Conservation (phyloP, 37 sponge, comb jelly and placozoan species). For the Ianthella basta region DNA sequence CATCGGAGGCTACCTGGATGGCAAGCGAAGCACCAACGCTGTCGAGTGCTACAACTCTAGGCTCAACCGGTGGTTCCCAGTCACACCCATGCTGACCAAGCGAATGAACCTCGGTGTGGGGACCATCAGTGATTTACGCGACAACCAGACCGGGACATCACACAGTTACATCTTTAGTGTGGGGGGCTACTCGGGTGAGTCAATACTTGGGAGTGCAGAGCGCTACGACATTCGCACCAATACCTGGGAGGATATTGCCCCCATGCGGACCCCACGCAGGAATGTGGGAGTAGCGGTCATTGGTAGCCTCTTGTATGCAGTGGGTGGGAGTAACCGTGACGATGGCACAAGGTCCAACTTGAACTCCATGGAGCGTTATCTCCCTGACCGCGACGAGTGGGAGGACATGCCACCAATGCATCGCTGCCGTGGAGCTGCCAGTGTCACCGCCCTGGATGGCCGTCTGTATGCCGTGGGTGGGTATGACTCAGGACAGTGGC, state of each 20-base stretch:
- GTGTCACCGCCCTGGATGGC: slow-evolving; percentile 79
- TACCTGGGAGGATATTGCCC: slow-evolving; percentile 80
- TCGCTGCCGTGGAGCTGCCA: slow-evolving; percentile 83
- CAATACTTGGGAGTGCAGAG: slow-evolving; percentile 88
- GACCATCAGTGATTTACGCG: slow-evolving; percentile 81
- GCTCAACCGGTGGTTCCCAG: slow-evolving; percentile 71
- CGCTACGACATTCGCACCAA: slow-evolving; percentile 82
- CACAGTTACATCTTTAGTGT: slow-evolving; percentile 83
- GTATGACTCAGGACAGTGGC: slow-evolving; percentile 91
- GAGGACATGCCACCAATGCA: slow-evolving; percentile 94
- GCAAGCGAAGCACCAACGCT: slow-evolving; percentile 89
- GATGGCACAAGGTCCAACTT: slow-evolving; percentile 90
- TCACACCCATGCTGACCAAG: slow-evolving; percentile 78
- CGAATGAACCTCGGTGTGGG: slow-evolving; percentile 92
- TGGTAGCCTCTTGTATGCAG: slow-evolving; percentile 81
- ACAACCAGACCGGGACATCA: slow-evolving; percentile 79
- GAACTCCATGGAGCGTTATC: slow-evolving; percentile 90
- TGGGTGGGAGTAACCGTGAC: slow-evolving; percentile 88
- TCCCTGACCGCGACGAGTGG: slow-evolving; percentile 88
- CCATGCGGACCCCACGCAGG: slow-evolving; percentile 85
- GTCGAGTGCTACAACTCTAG: slow-evolving; percentile 93
- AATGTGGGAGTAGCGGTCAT: slow-evolving; percentile 94
- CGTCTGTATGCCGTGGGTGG: slow-evolving; percentile 91
- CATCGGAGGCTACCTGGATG: slow-evolving; percentile 93
- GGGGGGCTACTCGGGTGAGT: slow-evolving; percentile 88